Conservation (phyloP, 1,140 invertebrate genomes). For the Diploscapter pachys region DNA sequence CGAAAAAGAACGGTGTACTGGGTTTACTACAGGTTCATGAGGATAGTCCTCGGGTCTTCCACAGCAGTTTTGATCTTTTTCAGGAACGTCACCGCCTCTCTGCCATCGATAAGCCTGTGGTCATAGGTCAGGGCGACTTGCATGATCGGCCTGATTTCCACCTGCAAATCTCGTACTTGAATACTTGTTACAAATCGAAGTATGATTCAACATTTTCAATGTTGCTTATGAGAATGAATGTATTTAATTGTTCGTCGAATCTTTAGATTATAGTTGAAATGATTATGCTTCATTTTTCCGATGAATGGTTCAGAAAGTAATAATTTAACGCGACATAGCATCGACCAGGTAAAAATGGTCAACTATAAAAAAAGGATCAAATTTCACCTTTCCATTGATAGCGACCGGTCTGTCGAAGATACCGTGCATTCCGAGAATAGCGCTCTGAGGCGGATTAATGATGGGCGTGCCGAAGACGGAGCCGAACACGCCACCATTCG, state of each 20-base stretch:
- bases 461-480: conserved; percentile 97
- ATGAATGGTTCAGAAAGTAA: not conserved
- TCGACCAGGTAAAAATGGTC: not conserved
- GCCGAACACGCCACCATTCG: conserved; percentile 97
- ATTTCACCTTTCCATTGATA: conserved; percentile 80
- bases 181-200: not conserved
- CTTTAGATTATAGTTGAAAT: not conserved
- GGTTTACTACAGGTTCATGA: conserved; percentile 71
- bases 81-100: conserved; percentile 95
- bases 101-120: conserved; percentile 94
- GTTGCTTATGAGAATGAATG: not conserved
- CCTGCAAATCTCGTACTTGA: conserved; percentile 50
- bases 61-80: conserved; percentile 92
- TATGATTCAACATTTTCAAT: not conserved
- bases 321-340: not conserved
- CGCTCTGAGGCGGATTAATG: conserved; percentile 98
- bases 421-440: conserved; percentile 98
- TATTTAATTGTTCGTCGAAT: not conserved
- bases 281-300: not conserved
- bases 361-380: conserved; percentile 22
- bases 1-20: too few species aligned
- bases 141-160: conserved; percentile 99
- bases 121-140: conserved; percentile 97
- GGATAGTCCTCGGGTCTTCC: conserved; percentile 88
- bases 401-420: conserved; percentile 92